A percentile compares a stretch with the other conserved stretches of the same genome.
These are phyloP conservation scores for Melanotus villosus DNA, from an alignment of 2,888 invertebrate genomes.

Conservation along the genomic window DNA sequence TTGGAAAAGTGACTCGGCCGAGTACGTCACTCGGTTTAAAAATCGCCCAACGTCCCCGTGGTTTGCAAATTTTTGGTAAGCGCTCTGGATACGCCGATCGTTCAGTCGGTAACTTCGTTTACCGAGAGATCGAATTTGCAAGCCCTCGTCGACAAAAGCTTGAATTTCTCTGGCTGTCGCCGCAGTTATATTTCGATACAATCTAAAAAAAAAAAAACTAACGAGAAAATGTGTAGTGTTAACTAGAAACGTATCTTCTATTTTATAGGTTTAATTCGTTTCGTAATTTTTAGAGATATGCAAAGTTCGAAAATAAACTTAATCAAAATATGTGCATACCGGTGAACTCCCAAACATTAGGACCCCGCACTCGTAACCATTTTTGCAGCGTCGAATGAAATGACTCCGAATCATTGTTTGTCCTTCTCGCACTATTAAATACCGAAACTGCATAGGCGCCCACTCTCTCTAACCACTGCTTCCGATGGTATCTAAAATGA, in stretches of 20 bases:
- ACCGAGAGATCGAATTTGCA: no score
- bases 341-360: background rate
- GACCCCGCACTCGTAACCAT: background rate
- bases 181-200: background rate
- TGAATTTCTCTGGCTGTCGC: background rate
- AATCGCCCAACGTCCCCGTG: background rate
- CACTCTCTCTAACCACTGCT: conserved; percentile 13
- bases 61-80: background rate
- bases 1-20: background rate
- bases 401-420: conserved; percentile 11
- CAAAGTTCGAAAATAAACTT: no score
- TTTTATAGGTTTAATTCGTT: no score
- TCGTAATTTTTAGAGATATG: no score
- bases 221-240: background rate
- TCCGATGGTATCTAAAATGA: background rate
- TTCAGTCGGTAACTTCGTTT: no score
- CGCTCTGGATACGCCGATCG: no score
- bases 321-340: background rate
- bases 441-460: background rate
- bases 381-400: background rate
- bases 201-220: background rate
- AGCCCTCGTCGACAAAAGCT: background rate
- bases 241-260: no score
- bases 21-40: background rate
- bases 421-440: background rate